phyloP scores from a whole-genome alignment of 37 sponge, comb jelly and placozoan genomes.

The Halisarca cf. caerulea region DNA sequence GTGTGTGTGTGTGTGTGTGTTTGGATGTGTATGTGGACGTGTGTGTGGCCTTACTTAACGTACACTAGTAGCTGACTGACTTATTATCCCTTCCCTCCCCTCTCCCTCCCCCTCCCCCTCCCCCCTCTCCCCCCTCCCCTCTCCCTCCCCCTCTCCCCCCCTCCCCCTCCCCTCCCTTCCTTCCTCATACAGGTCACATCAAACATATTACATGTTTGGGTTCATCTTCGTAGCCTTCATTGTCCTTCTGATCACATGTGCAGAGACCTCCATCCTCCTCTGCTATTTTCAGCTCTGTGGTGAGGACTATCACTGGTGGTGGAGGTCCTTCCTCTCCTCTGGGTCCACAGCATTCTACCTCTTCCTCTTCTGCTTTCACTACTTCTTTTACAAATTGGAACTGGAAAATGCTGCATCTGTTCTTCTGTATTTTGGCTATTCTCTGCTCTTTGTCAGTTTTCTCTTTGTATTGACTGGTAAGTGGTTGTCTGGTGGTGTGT shows the following conservation, averaged over 20 bases:
- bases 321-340: constrained; percentile 95
- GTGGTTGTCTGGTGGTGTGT: neutral
- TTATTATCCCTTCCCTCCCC: too few species aligned
- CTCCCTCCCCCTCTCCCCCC: too few species aligned
- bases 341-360: constrained; percentile 69
- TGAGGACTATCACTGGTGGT: constrained; percentile 99
- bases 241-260: constrained; percentile 84
- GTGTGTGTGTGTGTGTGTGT: too few species aligned
- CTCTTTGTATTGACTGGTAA: constrained; percentile 92
- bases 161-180: neutral
- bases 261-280: constrained; percentile 91
- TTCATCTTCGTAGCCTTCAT: constrained; percentile 93
- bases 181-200: constrained; percentile 77
- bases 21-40: neutral
- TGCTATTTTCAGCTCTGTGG: constrained; percentile 99
- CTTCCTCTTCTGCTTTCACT: constrained; percentile 89
- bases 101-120: too few species aligned
- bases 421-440: constrained; percentile 97
- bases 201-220: constrained; percentile 99
- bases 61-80: too few species aligned
- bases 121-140: too few species aligned
- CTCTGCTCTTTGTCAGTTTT: constrained; percentile 80
- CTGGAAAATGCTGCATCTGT: constrained; percentile 77
- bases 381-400: constrained; percentile 79
- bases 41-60: too few species aligned